phyloP scores from a whole-genome alignment of 1,140 invertebrate genomes.

The Ceratina japonica region DNA sequence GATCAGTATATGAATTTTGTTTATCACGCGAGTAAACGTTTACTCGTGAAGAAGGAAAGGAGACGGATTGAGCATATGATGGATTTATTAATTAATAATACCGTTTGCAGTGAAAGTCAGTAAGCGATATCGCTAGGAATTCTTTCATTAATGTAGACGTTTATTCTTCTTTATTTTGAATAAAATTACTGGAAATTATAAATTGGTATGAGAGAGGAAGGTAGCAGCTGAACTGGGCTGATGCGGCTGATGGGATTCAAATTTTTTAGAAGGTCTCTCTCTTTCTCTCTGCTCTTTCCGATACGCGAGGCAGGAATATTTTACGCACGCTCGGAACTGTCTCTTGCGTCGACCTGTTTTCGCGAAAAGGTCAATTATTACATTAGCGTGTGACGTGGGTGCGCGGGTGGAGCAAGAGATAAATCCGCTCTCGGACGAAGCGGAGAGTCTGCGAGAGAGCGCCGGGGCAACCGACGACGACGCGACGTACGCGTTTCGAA shows the following conservation, averaged over 20 bases:
- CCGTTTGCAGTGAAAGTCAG: too few species aligned
- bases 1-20: background rate
- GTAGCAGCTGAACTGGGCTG: too few species aligned
- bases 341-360: conserved; percentile 13
- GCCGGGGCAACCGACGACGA: too few species aligned
- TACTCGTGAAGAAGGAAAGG: too few species aligned
- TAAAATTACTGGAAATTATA: too few species aligned
- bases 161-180: background rate
- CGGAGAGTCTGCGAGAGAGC: background rate
- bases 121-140: too few species aligned
- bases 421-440: conserved; percentile 9
- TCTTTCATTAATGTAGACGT: too few species aligned
- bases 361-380: conserved; percentile 33
- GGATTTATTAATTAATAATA: too few species aligned
- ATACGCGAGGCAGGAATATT: background rate
- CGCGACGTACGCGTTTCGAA: background rate
- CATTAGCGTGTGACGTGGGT: conserved; percentile 26
- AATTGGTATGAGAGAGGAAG: too few species aligned
- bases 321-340: conserved; percentile 11
- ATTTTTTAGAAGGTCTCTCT: too few species aligned
- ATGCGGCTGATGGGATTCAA: background rate
- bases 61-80: too few species aligned
- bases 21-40: background rate
- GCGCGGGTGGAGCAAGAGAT: conserved; percentile 22
- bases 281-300: background rate